Base-by-base conservation (phyloP, 2,888 invertebrate genomes). In the Caenorhabditis angaria region DNA sequence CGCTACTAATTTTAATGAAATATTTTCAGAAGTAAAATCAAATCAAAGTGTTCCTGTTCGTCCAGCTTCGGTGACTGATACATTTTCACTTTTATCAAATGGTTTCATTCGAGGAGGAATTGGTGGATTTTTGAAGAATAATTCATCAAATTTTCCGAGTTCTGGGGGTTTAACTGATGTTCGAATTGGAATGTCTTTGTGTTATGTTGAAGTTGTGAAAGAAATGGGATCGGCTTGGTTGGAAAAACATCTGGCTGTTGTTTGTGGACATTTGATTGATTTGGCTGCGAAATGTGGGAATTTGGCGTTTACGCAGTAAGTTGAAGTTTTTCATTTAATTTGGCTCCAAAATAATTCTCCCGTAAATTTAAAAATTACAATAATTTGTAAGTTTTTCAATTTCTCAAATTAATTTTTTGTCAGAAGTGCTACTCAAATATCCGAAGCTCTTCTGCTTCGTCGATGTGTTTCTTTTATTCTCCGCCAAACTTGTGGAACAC, bases 131-230 rank as follows among this genome's bases (percentile, higher is more conserved):
- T 89, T 97, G 12, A 91, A 95, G 71, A 96, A 96, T 0, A 96
- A 95, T 20, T 93, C 93, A 18, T 93, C 93, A 6, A 67, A 60
- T 1, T 65, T 74, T 24, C 70, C 80, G 0, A 93, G 93, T 78
- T 94, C 94, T 0, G 93, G 94, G 10, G 93, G 97, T 0, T 95
- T 95, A 88, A 91, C 95, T 75, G 97, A 99, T 91, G 94, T 97
- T 64, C 91, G 97, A 79, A 95, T 99, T 67, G 97, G 97, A 70
- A 94, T 99, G 0, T 96, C 97, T 4, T 94, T 97, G 94, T 94
- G 95, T 0, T 99, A 99, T 88, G 96, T 99, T 28, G 93, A 94
- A 61, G 94, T 97, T 88, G 93, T 95, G 0, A 93, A 94, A 89
- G 93, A 93, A 84, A 92, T 97, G 91, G 97, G 97, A 32, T 93